Evolutionary conservation across 1,140 invertebrate species (phyloP).

Genomic region (Euura saliciscinereae): DNA sequence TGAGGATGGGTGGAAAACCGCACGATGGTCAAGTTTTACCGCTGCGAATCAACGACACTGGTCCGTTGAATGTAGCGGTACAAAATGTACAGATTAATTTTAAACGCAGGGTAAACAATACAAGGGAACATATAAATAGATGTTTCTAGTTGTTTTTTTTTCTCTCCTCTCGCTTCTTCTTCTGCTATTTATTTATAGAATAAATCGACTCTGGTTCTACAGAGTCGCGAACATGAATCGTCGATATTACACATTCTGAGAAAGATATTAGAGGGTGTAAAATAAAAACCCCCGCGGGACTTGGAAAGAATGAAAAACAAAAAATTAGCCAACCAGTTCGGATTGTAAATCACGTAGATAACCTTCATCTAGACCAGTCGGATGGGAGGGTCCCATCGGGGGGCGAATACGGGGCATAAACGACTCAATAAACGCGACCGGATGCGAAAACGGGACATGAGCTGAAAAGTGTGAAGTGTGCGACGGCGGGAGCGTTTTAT

Average conservation of each 20-base stretch:
- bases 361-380: neutral
- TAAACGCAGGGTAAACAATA: neutral
- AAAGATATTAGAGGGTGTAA: no score
- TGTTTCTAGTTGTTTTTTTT: neutral
- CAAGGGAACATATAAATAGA: neutral
- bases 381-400: neutral
- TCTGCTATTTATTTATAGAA: no score
- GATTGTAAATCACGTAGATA: neutral
- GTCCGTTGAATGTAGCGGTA: neutral
- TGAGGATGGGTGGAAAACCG: slow-evolving; percentile 17
- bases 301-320: neutral
- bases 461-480: neutral
- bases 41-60: no score
- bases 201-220: no score
- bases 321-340: neutral
- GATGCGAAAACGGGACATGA: neutral
- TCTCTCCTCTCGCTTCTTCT: no score
- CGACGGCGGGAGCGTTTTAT: no score
- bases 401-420: neutral
- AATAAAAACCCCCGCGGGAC: no score
- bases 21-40: no score
- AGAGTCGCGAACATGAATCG: no score
- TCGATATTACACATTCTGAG: no score
- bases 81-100: neutral
- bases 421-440: neutral